Base-by-base conservation (phyloP, 2,888 invertebrate species). In the Eretmocerus hayati region DNA sequence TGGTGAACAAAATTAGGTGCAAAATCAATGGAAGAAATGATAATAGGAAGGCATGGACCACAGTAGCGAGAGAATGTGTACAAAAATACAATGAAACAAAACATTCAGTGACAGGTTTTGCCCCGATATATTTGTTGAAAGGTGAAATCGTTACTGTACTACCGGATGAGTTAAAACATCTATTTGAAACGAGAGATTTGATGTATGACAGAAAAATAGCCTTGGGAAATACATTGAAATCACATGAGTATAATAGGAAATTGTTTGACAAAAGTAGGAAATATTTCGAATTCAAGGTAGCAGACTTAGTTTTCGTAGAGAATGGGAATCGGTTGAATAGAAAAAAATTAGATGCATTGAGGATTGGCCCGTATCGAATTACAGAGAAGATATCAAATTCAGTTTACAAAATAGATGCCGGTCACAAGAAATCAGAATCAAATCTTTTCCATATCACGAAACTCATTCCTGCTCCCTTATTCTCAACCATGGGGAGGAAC, bases 261-360 rank as follows among this genome's bases (percentile, higher is more conserved):
- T 36, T 42, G 52, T 59, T 54, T 42, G 60, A 64, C 46, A 55
- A 53, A 55, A 54, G 59, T 43, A 43, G 59, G 46, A 64, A 56
- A 52, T 22, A 59, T 5, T 48, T 58, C 16, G 37, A 58, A 20
- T 62, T 65, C 23, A 57, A 62, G n/a, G 55, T 57, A 13, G 61
- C 62, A 35, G 62, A 65, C 46, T 20, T 48, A 37, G 64, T 62
- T n/a, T 64, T 58, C 42, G 53, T 64, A 3, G 59, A 62, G 58
- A 63, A 64, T 54, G 61, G 59, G 15, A 60, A 64, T 38, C 53
- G 45, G 52, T 21, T 65, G 45, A 64, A 63, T 39, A 58, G 62
- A 46, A 62, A 58, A 51, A 65, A 65, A 53, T 16, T 61, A 41
- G 60, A 62, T 41, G 58, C 59, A 57, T 21, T 61, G 39, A 56